Evolutionary conservation across 1,140 invertebrate genomes (phyloP), one percentile per base, ranked within the genome.

Genomic region (Conus ventricosus): DNA sequence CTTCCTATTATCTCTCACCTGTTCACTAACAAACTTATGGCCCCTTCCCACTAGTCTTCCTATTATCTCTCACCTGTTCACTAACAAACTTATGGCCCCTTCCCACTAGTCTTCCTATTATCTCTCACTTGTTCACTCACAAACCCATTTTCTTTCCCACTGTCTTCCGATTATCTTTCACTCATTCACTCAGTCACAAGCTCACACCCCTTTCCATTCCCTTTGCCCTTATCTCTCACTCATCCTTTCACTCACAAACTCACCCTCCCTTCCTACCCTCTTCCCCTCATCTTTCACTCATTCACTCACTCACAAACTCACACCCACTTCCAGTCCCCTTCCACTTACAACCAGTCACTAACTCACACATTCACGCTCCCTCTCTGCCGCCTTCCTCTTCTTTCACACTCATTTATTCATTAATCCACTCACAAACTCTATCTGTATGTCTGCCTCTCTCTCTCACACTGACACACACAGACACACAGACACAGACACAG

Each of bases 351-450:
- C 4, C 23, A 39, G 0, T 80, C 20, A 39, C 25, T 80, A 11
- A 39, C n/a, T 80, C 20, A 39, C n/a, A 39, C 0, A 39, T 8
- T 51, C 23, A 39, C 11, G 27, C 23, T 80, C 25, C 39, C 0
- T 80, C 2, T 51, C 23, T 80, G 1, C 17, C 23, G 4, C 76
- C 17, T 10, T 80, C 76, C 17, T 1, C 60, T 23, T 83, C 0
- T 88, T 55, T 87, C 75, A 87, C 76, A 60, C 85, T 75, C 78
- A 88, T 78, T 89, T 55, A 83, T 85, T 89, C 71, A 87, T 85
- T 82, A 55, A 87, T 78, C 87, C 85, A 87, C 85, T 89, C 67
- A 82, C 85, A 87, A 75, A 87, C 88, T 87, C 85, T 39, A 39
- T 86, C n/a, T 75, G 20, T 60, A 63, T 51, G 23, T 57, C 84